phyloP scores from a whole-genome alignment of 2,797 vertebrate genomes.

The Oryzias sinensis region DNA sequence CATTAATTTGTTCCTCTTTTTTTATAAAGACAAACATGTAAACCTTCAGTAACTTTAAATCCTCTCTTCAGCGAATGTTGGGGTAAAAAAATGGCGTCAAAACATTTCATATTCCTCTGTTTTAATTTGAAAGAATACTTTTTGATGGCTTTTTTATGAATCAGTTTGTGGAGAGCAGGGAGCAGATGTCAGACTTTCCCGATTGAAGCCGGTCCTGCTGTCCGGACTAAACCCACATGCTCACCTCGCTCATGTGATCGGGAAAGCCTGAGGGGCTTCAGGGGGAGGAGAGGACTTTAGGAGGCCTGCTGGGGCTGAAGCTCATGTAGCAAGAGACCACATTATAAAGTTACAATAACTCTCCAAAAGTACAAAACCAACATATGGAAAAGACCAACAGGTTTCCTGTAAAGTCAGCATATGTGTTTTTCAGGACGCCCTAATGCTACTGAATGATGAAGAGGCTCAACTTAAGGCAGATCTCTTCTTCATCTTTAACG shows the following conservation, averaged over 20 bases:
- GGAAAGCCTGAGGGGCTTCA: conserved; percentile 12
- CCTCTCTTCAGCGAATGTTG: neutral
- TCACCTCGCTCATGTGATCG: conserved; percentile 34
- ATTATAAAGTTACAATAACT: neutral
- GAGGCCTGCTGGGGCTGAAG: neutral
- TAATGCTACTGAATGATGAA: too few relatives aligned
- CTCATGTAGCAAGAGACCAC: too few relatives aligned
- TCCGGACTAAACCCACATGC: conserved; percentile 47
- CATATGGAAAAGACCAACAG: conserved; percentile 24
- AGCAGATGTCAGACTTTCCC: too few relatives aligned
- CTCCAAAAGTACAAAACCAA: conserved; percentile 28
- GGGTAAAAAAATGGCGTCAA: neutral
- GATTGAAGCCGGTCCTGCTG: conserved; percentile 5
- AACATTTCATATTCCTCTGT: too few relatives aligned
- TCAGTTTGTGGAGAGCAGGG: too few relatives aligned
- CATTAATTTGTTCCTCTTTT: neutral
- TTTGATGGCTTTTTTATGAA: too few relatives aligned
- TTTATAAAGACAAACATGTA: too few relatives aligned
- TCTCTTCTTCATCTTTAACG: too few relatives aligned
- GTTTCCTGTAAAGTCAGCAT: conserved; percentile 29
- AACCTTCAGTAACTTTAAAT: too few relatives aligned
- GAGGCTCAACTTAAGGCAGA: too few relatives aligned
- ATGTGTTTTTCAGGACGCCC: conserved; percentile 18
- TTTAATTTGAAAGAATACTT: too few relatives aligned
- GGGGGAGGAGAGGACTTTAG: neutral